Evolutionary conservation across 2,888 invertebrate species (phyloP), one percentile per base, ranked within the genome.

Genomic region (Drepanosiphum platanoidis): DNA sequence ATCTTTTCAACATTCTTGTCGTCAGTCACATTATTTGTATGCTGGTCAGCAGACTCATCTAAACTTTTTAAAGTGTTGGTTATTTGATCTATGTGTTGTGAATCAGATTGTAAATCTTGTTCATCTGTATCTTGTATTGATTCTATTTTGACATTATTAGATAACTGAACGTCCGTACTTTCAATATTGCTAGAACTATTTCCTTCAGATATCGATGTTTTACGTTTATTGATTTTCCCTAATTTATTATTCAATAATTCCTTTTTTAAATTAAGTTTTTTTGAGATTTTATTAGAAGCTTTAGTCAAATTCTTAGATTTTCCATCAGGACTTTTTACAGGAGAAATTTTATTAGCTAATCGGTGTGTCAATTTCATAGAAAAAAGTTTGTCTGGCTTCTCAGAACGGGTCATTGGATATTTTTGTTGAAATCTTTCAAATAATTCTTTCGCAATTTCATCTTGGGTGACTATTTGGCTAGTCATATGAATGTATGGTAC

Each of bases 401-500:
- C 89, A 77, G 75, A 72, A 64, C 87, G 86, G 13, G 89, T 88
- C 58, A 90, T 89, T 42, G 90, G 88, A 78, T 90, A 89, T 86
- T 90, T 90, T 66, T 91, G 90, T 86, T 91, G 90, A 8, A 91
- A 90, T 58, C 92, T 89, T 87, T 92, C 91, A 81, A 92, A 89
- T 36, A 92, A 89, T 87, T 91, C 92, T 84, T 92, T 90, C 11
- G 91, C 90, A 22, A 92, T 91, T 87, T 92, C 92, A 9, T 91
- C 90, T 87, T 91, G 91, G 1, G 92, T 90, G 1, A 92, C 91
- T 77, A 92, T 91, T 87, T 92, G 92, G 87, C 92, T 92, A 7
- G 91, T 91, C 84, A 92, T 88, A 87, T 91, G 88, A 22, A 89
- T 89, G 86, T 90, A 90, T 1, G 91, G 91, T 74, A 90, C 89